Percentiles rank a stretch among this genome's conserved stretches.
Conservation (phyloP, 2,888 invertebrate species). For the Tenthredo notha region DNA sequence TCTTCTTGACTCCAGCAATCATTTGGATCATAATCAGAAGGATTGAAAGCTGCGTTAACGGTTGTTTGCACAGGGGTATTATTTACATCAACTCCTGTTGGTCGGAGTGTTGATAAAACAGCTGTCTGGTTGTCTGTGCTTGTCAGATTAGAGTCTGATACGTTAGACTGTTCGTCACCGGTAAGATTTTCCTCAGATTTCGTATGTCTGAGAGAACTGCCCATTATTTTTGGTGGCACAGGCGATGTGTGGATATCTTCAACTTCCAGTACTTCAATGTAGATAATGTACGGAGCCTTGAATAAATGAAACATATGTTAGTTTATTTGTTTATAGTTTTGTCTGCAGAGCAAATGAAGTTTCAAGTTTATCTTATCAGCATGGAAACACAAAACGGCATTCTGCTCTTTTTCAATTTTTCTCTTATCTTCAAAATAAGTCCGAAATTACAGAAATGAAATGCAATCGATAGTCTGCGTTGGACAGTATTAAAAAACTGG, state of each 20-base stretch:
- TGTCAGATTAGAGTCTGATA: slow-evolving; percentile 70
- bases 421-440: neutral
- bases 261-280: slow-evolving; percentile 97
- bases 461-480: neutral
- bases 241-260: slow-evolving; percentile 91
- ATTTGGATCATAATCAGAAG: slow-evolving; percentile 82
- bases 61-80: slow-evolving; percentile 68
- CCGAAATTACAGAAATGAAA: slow-evolving; percentile 10
- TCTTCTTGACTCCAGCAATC: slow-evolving; percentile 98
- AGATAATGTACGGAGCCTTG: slow-evolving; percentile 97
- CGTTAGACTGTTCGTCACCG: slow-evolving; percentile 76
- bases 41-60: slow-evolving; percentile 73
- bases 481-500: neutral
- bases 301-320: neutral
- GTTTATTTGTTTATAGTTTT: slow-evolving; percentile 25
- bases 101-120: slow-evolving; percentile 64
- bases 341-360: neutral
- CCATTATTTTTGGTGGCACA: slow-evolving; percentile 93
- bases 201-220: slow-evolving; percentile 90
- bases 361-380: slow-evolving; percentile 15
- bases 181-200: slow-evolving; percentile 95
- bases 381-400: neutral
- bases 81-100: slow-evolving; percentile 75
- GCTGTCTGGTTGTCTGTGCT: slow-evolving; percentile 65
- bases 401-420: neutral